Percentiles rank a stretch among this genome's conserved stretches.
phyloP scores from a whole-genome alignment of 2,797 vertebrate species.

The Muraenolepis orangiensis region DNA sequence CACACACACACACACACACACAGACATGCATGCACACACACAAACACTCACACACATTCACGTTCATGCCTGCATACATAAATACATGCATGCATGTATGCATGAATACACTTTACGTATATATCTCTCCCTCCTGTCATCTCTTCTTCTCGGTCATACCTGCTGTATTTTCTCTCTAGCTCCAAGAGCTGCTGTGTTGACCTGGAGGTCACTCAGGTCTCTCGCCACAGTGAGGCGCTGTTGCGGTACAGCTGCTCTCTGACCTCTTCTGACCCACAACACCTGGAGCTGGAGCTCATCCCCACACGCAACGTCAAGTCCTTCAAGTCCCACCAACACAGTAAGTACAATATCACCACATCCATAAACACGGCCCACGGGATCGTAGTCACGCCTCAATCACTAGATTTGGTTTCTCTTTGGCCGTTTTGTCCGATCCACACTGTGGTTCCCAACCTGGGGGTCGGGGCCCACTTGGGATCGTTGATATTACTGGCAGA shows the following conservation, averaged over 20 bases:
- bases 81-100: background rate
- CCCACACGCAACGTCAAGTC: conserved; percentile 42
- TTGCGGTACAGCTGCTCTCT: conserved; percentile 62
- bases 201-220: background rate
- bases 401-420: background rate
- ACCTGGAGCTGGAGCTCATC: conserved; percentile 48
- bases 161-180: conserved; percentile 23
- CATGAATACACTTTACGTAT: background rate
- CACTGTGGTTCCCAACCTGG: too few relatives aligned
- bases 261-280: conserved; percentile 21
- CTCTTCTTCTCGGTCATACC: background rate
- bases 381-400: too few relatives aligned
- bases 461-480: too few relatives aligned
- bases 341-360: conserved; percentile 54
- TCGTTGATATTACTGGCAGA: too few relatives aligned
- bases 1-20: background rate
- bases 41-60: background rate
- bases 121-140: background rate
- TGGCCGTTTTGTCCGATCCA: background rate
- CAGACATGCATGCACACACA: background rate
- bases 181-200: conserved; percentile 40
- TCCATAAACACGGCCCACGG: too few relatives aligned
- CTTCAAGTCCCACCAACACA: conserved; percentile 36
- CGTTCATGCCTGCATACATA: background rate
- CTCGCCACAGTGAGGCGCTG: background rate